phyloP scores from a whole-genome alignment of 2,797 vertebrate species.

The Okamejei kenojei region DNA sequence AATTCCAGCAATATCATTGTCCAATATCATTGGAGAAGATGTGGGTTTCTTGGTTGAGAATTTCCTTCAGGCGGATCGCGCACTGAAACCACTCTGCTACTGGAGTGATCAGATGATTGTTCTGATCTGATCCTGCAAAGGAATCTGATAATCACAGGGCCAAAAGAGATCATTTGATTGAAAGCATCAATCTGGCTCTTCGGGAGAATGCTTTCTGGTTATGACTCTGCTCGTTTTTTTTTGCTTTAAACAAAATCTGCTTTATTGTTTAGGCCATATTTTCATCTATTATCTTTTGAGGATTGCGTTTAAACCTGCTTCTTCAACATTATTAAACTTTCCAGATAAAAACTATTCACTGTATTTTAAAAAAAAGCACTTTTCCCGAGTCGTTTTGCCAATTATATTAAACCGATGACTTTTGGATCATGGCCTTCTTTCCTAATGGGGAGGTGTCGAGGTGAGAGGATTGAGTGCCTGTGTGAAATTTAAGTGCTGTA shows the following conservation, averaged over 20 bases:
- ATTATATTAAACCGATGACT: not conserved
- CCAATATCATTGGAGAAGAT: not conserved
- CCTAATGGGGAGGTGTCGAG: not conserved
- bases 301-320: not conserved
- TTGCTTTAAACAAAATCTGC: not conserved
- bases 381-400: not conserved
- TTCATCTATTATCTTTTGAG: not conserved
- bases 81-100: not conserved
- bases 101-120: not conserved
- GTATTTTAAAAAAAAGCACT: no score
- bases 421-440: not conserved
- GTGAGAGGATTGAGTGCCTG: not conserved
- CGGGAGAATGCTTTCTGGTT: not conserved
- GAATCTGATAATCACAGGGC: not conserved
- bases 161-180: not conserved
- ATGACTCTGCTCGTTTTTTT: not conserved
- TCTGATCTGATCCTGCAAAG: not conserved
- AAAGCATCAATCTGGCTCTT: not conserved
- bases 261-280: not conserved
- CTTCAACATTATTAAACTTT: not conserved
- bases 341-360: not conserved
- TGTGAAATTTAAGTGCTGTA: not conserved
- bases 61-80: not conserved
- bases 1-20: no score
- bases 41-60: not conserved